phyloP scores from a whole-genome alignment of 92 coral and sea anemone genomes.

The Porites cylindrica region DNA sequence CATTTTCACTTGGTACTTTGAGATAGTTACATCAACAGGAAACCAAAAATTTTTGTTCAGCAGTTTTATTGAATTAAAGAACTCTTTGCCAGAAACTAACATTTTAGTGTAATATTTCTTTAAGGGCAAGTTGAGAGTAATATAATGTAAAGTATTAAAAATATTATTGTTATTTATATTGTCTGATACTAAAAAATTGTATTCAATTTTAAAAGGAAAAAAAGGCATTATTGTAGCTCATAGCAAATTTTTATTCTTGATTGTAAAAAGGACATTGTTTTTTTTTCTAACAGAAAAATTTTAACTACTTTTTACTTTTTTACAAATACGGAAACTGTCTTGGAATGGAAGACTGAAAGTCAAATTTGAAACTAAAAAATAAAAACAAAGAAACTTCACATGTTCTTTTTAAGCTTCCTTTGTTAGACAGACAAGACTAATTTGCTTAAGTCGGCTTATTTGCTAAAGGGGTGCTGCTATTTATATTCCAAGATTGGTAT shows the following conservation, averaged over 20 bases:
- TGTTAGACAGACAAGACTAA: conserved; percentile 9
- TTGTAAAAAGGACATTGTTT: not conserved
- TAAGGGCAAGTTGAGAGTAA: too few relatives aligned
- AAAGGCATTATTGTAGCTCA: not conserved
- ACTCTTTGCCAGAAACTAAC: too few relatives aligned
- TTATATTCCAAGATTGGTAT: conserved; percentile 8
- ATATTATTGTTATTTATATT: too few relatives aligned
- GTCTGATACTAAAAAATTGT: too few relatives aligned
- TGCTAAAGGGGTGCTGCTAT: conserved; percentile 32
- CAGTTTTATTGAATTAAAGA: not conserved
- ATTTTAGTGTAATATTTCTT: too few relatives aligned
- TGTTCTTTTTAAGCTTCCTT: conserved; percentile 9
- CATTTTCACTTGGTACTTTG: too few relatives aligned
- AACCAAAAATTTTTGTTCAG: not conserved
- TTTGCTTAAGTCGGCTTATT: conserved; percentile 15
- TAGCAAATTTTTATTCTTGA: not conserved
- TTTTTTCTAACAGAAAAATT: not conserved
- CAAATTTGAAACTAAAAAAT: not conserved
- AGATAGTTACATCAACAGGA: not conserved
- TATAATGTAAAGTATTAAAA: too few relatives aligned
- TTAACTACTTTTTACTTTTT: not conserved
- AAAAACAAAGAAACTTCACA: not conserved
- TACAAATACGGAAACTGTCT: too few relatives aligned
- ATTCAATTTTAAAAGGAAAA: not conserved
- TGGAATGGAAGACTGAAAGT: not conserved